These are phyloP conservation scores for Onchidella celtica DNA, from an alignment of 2,888 invertebrate genomes.

Conservation along the genomic window DNA sequence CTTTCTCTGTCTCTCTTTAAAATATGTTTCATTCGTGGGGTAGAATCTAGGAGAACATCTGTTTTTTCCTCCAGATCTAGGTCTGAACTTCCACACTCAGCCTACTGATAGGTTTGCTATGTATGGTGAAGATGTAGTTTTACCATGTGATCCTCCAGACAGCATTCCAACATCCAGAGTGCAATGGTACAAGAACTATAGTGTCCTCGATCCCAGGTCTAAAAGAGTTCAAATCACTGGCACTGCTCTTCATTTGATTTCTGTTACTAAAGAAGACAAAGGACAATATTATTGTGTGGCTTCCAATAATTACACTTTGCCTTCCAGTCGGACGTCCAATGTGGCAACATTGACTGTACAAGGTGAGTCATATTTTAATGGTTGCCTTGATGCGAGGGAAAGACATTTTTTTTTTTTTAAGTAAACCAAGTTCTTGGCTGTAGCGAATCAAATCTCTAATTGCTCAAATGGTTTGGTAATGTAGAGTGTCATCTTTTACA, in stretches of 20 bases:
- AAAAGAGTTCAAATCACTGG: slow-evolving; percentile 48
- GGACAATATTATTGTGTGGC: slow-evolving; percentile 76
- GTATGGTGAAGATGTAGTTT: slow-evolving; percentile 69
- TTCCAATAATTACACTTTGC: slow-evolving; percentile 64
- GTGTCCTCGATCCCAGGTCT: slow-evolving; percentile 58
- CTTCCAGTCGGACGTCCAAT: slow-evolving; percentile 65
- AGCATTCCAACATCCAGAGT: slow-evolving; percentile 75
- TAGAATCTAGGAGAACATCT: too few species aligned
- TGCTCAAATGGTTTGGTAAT: too few species aligned
- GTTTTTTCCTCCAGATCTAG: slow-evolving; percentile 61
- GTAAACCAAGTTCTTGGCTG: too few species aligned
- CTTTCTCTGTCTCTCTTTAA: too few species aligned
- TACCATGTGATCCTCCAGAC: slow-evolving; percentile 76
- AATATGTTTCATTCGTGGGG: too few species aligned
- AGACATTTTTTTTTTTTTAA: background rate
- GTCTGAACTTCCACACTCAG: slow-evolving; percentile 61
- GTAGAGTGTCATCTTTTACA: too few species aligned
- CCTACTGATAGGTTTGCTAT: slow-evolving; percentile 63
- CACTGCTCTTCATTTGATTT: slow-evolving; percentile 62
- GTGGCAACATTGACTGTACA: slow-evolving; percentile 67
- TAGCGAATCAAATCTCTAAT: too few species aligned
- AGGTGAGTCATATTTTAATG: slow-evolving; percentile 59
- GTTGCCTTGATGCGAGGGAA: background rate
- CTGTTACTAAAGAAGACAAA: slow-evolving; percentile 69
- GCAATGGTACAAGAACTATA: slow-evolving; percentile 76